phyloP scores from a whole-genome alignment of 2,888 invertebrate genomes.

The Melinopterus prodromus region DNA sequence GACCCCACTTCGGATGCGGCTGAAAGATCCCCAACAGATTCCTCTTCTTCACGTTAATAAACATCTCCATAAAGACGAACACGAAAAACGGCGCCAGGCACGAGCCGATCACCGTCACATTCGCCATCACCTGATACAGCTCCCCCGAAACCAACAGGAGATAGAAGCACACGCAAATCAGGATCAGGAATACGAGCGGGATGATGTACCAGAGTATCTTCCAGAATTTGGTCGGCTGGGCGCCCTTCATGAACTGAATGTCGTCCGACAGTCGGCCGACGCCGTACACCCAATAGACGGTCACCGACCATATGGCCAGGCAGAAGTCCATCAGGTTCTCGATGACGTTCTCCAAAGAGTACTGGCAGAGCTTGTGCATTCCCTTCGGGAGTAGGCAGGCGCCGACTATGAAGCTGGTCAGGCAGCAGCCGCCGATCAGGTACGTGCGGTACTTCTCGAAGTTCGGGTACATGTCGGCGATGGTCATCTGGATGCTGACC shows the following conservation, averaged over 20 bases:
- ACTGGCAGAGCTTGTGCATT: slow-evolving; percentile 11
- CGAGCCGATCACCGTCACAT: background rate
- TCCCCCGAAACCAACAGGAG: background rate
- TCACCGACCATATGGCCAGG: slow-evolving; percentile 26
- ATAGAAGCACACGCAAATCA: slow-evolving; percentile 13
- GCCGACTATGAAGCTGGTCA: slow-evolving; percentile 28
- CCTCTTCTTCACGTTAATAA: slow-evolving; percentile 29
- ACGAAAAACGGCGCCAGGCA: slow-evolving; percentile 25
- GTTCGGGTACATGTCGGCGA: slow-evolving; percentile 36
- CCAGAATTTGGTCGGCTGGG: slow-evolving; percentile 43
- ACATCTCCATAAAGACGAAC: slow-evolving; percentile 19
- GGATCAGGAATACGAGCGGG: slow-evolving; percentile 29
- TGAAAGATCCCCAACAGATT: slow-evolving; percentile 38
- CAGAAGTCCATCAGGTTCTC: background rate
- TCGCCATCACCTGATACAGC: background rate
- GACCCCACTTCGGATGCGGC: slow-evolving; percentile 41
- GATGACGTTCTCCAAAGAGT: slow-evolving; percentile 11
- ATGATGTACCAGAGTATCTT: slow-evolving; percentile 40
- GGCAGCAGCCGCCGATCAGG: slow-evolving; percentile 32
- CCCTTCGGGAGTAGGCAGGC: slow-evolving; percentile 29
- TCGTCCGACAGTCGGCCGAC: slow-evolving; percentile 41
- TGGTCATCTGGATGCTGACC: slow-evolving; percentile 33
- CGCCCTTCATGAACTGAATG: slow-evolving; percentile 40
- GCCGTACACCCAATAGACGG: slow-evolving; percentile 41
- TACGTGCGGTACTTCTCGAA: slow-evolving; percentile 35